Conservation (phyloP, 2,888 invertebrate genomes). For the Celastrina argiolus region DNA sequence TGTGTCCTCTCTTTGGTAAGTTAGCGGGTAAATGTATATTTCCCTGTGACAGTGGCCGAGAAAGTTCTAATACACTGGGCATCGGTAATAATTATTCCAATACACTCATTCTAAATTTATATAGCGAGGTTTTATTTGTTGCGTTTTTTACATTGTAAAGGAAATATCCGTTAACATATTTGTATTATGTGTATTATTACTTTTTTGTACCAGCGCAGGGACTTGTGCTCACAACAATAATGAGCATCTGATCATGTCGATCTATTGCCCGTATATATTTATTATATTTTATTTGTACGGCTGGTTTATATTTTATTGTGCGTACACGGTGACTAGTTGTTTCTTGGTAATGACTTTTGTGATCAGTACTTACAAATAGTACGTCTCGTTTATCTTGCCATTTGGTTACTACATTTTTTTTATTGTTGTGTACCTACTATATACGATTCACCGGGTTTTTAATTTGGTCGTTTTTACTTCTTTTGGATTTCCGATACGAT, state of each 20-base stretch:
- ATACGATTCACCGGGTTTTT: constrained; percentile 27
- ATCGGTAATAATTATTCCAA: no score
- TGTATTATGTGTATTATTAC: constrained; percentile 32
- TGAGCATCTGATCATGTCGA: constrained; percentile 29
- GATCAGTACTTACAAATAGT: constrained; percentile 35
- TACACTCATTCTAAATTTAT: no score
- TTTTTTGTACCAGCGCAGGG: constrained; percentile 34
- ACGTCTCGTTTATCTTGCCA: constrained; percentile 36
- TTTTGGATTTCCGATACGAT: neutral
- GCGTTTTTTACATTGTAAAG: no score
- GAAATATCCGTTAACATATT: constrained; percentile 14
- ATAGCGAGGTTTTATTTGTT: no score
- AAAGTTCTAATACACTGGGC: no score
- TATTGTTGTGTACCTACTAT: constrained; percentile 34
- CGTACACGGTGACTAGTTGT: constrained; percentile 37
- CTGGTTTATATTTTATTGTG: constrained; percentile 36
- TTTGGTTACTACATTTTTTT: constrained; percentile 35
- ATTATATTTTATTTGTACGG: constrained; percentile 33
- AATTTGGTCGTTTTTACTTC: neutral
- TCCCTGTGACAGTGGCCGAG: no score
- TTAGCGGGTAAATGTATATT: neutral
- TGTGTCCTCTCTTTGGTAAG: no score
- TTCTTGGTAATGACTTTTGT: constrained; percentile 34
- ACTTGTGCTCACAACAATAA: constrained; percentile 32
- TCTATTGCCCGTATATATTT: constrained; percentile 36